Conservation (phyloP, 2,888 invertebrate genomes). For the Eupithecia subumbrata region DNA sequence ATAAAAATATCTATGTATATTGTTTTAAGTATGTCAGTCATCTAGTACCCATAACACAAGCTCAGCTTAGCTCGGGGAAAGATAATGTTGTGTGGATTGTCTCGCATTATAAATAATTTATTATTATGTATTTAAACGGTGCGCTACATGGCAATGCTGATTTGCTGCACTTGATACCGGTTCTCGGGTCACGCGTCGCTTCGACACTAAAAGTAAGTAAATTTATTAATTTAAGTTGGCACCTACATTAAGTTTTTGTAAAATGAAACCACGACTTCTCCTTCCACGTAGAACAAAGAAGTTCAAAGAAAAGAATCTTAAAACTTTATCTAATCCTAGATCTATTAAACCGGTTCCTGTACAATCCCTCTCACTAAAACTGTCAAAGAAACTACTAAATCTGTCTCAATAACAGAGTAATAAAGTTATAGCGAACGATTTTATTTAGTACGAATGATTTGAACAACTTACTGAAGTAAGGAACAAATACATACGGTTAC, state of each 20-base stretch:
- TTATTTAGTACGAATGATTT: conserved; percentile 14
- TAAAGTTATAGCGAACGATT: neutral
- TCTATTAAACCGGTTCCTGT: conserved; percentile 23
- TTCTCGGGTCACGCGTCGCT: too few species aligned
- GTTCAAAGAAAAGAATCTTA: conserved; percentile 11
- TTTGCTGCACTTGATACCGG: too few species aligned
- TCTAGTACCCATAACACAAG: too few species aligned
- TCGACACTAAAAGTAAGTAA: too few species aligned
- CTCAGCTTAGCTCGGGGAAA: too few species aligned
- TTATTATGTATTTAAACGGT: too few species aligned
- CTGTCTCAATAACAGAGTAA: conserved; percentile 28
- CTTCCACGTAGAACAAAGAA: conserved; percentile 6
- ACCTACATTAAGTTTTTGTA: neutral
- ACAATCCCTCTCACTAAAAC: conserved; percentile 33
- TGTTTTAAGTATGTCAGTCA: too few species aligned
- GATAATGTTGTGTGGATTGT: too few species aligned
- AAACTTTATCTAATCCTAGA: conserved; percentile 28
- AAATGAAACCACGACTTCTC: neutral
- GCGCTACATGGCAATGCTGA: too few species aligned
- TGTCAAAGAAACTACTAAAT: conserved; percentile 33
- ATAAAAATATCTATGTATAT: too few species aligned
- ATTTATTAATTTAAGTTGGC: too few species aligned
- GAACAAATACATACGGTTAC: neutral
- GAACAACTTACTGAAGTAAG: conserved; percentile 1
- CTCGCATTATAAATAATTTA: too few species aligned